Base-by-base conservation (phyloP, 2,113 vertebrate species). In the Malaclemys terrapin region DNA sequence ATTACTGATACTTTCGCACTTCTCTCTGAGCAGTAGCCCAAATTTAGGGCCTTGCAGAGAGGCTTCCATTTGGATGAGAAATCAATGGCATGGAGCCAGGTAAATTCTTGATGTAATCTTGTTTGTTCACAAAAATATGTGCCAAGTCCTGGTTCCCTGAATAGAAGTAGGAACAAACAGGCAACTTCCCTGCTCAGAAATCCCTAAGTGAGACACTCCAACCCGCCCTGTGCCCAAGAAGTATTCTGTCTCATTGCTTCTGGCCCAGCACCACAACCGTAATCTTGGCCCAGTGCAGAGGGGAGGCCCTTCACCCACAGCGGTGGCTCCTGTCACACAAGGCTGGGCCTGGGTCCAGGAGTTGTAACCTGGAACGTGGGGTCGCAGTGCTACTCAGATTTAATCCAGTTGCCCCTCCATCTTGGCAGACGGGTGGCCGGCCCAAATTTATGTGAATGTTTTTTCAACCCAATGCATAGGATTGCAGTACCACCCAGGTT, bases 41-140 rank as follows among this genome's bases (percentile, higher is more conserved):
- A 90, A 84, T 27, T 56, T 2, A 54, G 56, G 3, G 0, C 19
- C 35, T 50, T 65, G 57, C 14, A 84, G 82, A 1, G 8, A 56
- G 0, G 17, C 2, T n/a, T 0, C 3, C 86, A 29, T 45, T 49
- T 69, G 35, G 2, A 78, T 17, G 0, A 45, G 49, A 76, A 62
- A 42, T 14, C 8, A 16, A 45, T 45, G 27, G 4, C 8, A 82
- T 78, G 5, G 24, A 27, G 5, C 29, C 42, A 59, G 29, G n/a
- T 76, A 10, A 3, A 35, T n/a, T 52, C 0, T 0, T 29, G 5
- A 82, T 0, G 29, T 3, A 10, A 5, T 59, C 82, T 88, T 59
- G 0, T 86, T 53, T 47, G 11, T 4, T 5, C 17, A 4, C 22
- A 9, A 24, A 80, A 92, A 42, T 24, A 45, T 38, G 35, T 35